Evolutionary conservation across 2,888 invertebrate genomes (phyloP), one percentile per base, ranked within the genome.

Genomic region (Zonitis immaculata): DNA sequence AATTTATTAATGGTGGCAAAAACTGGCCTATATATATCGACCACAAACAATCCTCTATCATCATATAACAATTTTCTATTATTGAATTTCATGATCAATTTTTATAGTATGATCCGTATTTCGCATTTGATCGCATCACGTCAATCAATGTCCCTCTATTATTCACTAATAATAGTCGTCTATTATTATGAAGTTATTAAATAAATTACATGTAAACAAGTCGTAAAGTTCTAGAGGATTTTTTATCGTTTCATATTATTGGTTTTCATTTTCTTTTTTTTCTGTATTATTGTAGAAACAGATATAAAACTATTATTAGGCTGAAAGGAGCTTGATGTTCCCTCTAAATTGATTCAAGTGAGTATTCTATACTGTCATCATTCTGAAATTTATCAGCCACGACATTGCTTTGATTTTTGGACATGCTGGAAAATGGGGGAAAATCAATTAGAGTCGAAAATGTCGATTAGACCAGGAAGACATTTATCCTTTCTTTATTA

Each of bases 401-500:
- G n/a, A 11, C 9, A 9, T 11, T 20, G 39, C 6, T 20, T 1
- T 6, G 18, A 18, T 6, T 11, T 39, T 39, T 39, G 20, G 18
- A n/a, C 20, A 20, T 9, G 39, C n/a, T 39, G 35, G 12, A 30
- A 6, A 32, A 22, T 2, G 22, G 18, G n/a, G 49, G 50, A 52
- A 54, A 60, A 57, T 50, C 55, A 59, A 56, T 59, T 61, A 58
- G 20, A 35, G 39, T 16, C 26, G 35, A 42, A 55, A 54, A 57
- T 44, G 57, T 51, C 46, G 47, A 42, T 42, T 44, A 45, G 60
- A 62, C 55, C 53, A 39, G 11, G 56, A 56, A 54, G 51, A 60
- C 62, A 57, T 58, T 59, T 55, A 58, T 59, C 50, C 54, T 46
- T 54, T 39, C 54, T 54, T 61, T 59, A 62, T 61, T 60, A 52